phyloP scores from a whole-genome alignment of 2,113 vertebrate species.

The Cyprinodon brontotheroides region DNA sequence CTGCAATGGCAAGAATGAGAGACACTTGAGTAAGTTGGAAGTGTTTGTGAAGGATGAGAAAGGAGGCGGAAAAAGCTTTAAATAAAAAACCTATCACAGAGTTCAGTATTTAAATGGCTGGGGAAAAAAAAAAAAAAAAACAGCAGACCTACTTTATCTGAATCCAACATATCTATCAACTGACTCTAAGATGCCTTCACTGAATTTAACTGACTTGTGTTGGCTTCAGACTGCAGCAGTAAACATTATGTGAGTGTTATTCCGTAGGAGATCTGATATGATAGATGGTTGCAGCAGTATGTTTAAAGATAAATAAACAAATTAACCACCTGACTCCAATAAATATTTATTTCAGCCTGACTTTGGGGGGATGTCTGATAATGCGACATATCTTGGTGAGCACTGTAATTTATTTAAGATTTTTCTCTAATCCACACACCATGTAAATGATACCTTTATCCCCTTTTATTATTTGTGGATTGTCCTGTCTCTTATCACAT shows the following conservation, averaged over 20 bases:
- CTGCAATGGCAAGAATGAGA: slow-evolving; percentile 70
- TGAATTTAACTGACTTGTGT: slow-evolving; percentile 22
- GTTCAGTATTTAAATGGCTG: slow-evolving; percentile 6
- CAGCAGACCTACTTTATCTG: slow-evolving; percentile 7
- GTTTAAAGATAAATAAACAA: too few relatives aligned
- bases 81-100: slow-evolving; percentile 5
- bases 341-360: background rate
- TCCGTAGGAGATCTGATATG: background rate
- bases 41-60: slow-evolving; percentile 10
- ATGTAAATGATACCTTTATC: background rate
- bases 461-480: too few relatives aligned
- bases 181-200: background rate
- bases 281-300: background rate
- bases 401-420: background rate
- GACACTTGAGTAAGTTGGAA: slow-evolving; percentile 15
- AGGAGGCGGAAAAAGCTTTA: background rate
- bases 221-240: slow-evolving; percentile 8
- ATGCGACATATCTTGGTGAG: too few relatives aligned
- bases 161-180: background rate
- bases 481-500: background rate
- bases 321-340: too few relatives aligned
- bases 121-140: background rate
- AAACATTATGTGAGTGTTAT: too few relatives aligned
- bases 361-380: too few relatives aligned
- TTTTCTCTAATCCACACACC: background rate